These are phyloP conservation scores for Caenorhabditis sinica DNA, from an alignment of 2,888 invertebrate species.

Conservation along the genomic window DNA sequence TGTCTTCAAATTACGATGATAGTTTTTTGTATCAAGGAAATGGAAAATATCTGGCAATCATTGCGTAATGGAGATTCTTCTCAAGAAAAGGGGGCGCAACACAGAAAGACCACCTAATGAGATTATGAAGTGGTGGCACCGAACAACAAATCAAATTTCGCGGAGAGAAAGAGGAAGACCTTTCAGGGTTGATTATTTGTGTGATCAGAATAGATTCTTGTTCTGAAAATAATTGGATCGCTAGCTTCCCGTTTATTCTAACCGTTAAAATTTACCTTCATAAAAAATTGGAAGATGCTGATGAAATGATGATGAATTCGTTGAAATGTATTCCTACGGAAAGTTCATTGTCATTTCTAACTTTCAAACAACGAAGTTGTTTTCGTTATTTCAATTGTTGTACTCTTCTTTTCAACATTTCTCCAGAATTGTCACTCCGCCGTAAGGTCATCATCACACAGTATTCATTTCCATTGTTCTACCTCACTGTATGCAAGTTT, in stretches of 20 bases:
- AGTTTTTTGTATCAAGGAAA: conserved; percentile 61
- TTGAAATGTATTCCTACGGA: too few species aligned
- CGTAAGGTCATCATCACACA: conserved; percentile 1
- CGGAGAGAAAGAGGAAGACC: conserved; percentile 1
- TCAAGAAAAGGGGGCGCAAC: conserved; percentile 18
- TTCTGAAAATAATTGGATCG: background rate
- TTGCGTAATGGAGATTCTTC: conserved; percentile 31
- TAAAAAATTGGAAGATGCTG: background rate
- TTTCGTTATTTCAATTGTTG: background rate
- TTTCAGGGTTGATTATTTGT: background rate
- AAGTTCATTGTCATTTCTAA: background rate
- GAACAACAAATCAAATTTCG: conserved; percentile 31
- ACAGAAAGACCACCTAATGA: conserved; percentile 53
- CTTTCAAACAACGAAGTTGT: background rate
- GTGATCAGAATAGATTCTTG: conserved; percentile 1
- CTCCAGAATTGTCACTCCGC: conserved; percentile 14
- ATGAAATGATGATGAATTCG: too few species aligned
- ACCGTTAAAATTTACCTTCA: background rate
- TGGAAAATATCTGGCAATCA: conserved; percentile 31
- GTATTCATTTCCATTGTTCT: conserved; percentile 45
- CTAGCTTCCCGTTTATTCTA: background rate
- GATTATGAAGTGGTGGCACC: conserved; percentile 49
- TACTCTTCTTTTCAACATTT: background rate
- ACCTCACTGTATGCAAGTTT: conserved; percentile 40
- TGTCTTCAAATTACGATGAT: conserved; percentile 33